Evolutionary conservation across 1,140 invertebrate species (phyloP).

Genomic region (Carcinoscorpius rotundicauda): DNA sequence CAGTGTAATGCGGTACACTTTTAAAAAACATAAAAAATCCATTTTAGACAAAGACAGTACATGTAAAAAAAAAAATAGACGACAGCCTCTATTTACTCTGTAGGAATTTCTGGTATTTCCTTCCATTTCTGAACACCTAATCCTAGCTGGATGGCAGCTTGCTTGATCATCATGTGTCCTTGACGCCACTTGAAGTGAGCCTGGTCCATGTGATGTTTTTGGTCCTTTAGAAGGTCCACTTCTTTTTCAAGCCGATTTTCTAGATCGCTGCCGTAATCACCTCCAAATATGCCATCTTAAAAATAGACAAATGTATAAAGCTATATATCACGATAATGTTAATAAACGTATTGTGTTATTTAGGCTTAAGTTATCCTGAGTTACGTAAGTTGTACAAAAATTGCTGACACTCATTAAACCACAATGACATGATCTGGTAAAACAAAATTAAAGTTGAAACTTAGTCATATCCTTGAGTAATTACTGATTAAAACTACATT

Average conservation of each 20-base stretch:
- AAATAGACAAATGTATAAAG: not conserved
- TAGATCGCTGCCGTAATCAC: slow-evolving; percentile 39
- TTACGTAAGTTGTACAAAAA: no score
- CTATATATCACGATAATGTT: no score
- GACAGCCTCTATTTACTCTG: not conserved
- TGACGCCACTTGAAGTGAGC: slow-evolving; percentile 45
- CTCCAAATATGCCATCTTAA: slow-evolving; percentile 40
- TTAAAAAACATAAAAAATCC: no score
- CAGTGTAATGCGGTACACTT: no score
- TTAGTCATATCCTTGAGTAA: no score
- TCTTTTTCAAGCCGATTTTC: slow-evolving; percentile 43
- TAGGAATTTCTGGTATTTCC: slow-evolving; percentile 31
- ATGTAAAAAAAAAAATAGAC: not conserved
- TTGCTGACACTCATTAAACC: no score
- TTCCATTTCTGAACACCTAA: slow-evolving; percentile 39
- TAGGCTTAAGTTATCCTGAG: no score
- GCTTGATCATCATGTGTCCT: slow-evolving; percentile 37
- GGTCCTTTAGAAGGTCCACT: slow-evolving; percentile 40
- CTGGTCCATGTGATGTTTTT: slow-evolving; percentile 39
- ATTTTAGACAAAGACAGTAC: no score
- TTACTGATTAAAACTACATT: no score
- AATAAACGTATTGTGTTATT: no score
- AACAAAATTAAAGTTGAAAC: no score
- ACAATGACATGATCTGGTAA: no score
- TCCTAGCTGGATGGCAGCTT: slow-evolving; percentile 39